phyloP scores from a whole-genome alignment of 2,113 vertebrate genomes.

The Calidris pugnax region DNA sequence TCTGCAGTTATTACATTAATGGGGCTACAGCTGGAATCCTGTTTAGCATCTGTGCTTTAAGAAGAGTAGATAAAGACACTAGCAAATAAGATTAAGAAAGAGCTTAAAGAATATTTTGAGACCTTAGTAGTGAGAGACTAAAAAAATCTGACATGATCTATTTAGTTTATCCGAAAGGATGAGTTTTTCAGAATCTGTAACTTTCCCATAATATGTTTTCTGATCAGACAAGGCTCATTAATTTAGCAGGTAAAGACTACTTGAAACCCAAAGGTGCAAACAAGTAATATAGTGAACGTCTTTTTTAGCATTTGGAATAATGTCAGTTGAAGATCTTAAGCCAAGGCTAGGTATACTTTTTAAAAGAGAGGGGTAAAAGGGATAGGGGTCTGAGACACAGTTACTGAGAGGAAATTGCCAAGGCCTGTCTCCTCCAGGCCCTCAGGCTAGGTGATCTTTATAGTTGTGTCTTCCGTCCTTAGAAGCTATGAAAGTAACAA shows the following conservation, averaged over 20 bases:
- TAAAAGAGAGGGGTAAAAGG: neutral
- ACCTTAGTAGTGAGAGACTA: neutral
- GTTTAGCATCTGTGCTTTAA: neutral
- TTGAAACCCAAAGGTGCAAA: neutral
- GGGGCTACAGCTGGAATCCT: neutral
- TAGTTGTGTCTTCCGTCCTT: neutral
- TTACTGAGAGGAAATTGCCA: neutral
- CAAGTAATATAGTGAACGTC: neutral
- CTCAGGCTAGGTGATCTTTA: neutral
- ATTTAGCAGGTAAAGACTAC: neutral
- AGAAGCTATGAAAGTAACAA: neutral
- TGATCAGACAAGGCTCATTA: neutral
- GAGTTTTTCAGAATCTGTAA: neutral
- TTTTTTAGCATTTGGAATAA: neutral
- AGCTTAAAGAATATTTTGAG: neutral
- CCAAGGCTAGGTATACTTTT: neutral
- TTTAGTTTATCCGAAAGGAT: neutral
- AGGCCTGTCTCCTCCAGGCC: neutral
- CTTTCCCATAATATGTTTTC: neutral
- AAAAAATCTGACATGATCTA: neutral
- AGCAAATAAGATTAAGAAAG: neutral
- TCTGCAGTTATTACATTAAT: neutral
- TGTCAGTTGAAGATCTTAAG: neutral
- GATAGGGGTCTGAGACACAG: neutral
- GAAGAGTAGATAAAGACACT: neutral